phyloP scores from a whole-genome alignment of 1,140 invertebrate genomes.

The Notospermus geniculatus region DNA sequence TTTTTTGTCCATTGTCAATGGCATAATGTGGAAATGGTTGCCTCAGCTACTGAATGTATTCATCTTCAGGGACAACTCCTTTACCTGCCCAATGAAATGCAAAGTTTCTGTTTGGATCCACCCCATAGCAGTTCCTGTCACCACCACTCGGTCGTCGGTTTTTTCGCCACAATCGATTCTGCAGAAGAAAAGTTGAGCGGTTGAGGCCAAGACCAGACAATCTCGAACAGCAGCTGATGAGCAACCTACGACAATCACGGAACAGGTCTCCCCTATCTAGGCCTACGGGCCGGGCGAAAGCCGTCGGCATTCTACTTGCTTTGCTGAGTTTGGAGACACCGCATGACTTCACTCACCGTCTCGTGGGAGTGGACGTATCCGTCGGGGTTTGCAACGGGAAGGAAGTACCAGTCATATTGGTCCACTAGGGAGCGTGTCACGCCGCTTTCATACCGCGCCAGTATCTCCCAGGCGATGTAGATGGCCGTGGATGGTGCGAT shows the following conservation, averaged over 20 bases:
- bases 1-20: too few species aligned
- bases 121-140: constrained; percentile 30
- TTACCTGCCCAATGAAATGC: constrained; percentile 49
- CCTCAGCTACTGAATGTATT: too few species aligned
- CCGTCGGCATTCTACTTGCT: too few species aligned
- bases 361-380: constrained; percentile 66
- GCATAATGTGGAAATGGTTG: too few species aligned
- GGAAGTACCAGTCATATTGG: constrained; percentile 56
- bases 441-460: background rate
- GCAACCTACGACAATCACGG: background rate
- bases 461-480: constrained; percentile 49
- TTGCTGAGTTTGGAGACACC: background rate
- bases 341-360: constrained; percentile 24
- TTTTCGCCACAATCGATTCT: constrained; percentile 54
- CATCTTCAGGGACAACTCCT: too few species aligned
- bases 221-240: constrained; percentile 1
- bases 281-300: too few species aligned
- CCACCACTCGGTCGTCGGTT: constrained; percentile 39
- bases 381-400: constrained; percentile 71
- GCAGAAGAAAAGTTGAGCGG: constrained; percentile 12
- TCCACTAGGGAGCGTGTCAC: constrained; percentile 15
- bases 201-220: background rate
- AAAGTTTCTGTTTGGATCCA: constrained; percentile 53
- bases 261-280: too few species aligned
- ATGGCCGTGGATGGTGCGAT: constrained; percentile 53